These are phyloP conservation scores for Paradoxurus hermaphroditus DNA, from an alignment of 2,113 vertebrate genomes.

Conservation along the genomic window DNA sequence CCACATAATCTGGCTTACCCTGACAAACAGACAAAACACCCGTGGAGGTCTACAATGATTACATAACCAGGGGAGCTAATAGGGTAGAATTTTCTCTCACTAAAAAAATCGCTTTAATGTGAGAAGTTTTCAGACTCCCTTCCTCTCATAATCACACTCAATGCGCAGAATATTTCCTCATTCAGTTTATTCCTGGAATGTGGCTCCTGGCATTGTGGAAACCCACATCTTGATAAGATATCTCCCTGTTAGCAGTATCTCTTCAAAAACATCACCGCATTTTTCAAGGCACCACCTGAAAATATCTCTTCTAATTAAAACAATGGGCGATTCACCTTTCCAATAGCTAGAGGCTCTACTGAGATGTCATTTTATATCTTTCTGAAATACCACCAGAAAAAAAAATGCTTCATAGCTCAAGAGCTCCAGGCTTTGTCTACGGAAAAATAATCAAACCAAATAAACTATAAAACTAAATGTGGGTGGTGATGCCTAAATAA, in stretches of 20 bases:
- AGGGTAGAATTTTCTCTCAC: background rate
- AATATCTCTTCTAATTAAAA: constrained; percentile 54
- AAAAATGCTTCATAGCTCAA: constrained; percentile 21
- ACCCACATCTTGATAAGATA: background rate
- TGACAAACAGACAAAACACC: background rate
- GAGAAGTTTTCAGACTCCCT: background rate
- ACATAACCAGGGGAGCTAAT: background rate
- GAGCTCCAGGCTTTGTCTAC: constrained; percentile 3
- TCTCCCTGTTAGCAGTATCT: background rate
- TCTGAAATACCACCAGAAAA: constrained; percentile 14
- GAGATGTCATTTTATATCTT: constrained; percentile 34
- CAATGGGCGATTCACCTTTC: constrained; percentile 31
- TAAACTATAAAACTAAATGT: background rate
- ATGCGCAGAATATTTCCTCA: background rate
- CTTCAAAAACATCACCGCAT: constrained; percentile 33
- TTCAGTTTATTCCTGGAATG: background rate
- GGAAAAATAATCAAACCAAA: constrained; percentile 27
- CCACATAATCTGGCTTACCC: background rate
- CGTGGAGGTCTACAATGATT: background rate
- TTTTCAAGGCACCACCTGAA: constrained; percentile 52
- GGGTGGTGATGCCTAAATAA: background rate
- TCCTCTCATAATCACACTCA: background rate
- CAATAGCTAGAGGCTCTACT: constrained; percentile 21
- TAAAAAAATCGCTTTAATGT: background rate
- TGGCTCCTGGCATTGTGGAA: constrained; percentile 19